Base-by-base conservation (phyloP, 2,113 vertebrate species). In the Etheostoma spectabile region DNA sequence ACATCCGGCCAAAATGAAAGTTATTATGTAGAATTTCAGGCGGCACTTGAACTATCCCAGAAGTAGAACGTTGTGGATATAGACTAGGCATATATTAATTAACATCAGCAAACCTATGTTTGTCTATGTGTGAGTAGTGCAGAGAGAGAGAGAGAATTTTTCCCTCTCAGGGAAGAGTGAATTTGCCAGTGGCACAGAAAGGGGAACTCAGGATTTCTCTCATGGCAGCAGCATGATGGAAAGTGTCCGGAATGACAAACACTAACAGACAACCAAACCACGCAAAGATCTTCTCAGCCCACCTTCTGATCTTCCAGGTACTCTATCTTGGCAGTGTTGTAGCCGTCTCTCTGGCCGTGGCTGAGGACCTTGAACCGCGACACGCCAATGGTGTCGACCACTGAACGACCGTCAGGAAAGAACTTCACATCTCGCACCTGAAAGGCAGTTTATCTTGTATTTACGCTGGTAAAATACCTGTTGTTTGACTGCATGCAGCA, bases 271-370 rank as follows among this genome's bases (percentile, higher is more conserved):
- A 67, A 3, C 63, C 59, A 51, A 57, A 1, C 3, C 53, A 27
- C 22, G 6, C 21, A 0, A 42, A 42, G 38, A 42, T 33, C 45
- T 10, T 30, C 55, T 27, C 0, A 7, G 6, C 80, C 14, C 60
- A 94, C 97, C 97, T 97, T 97, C 88, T 94, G 94, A 89, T 99
- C 97, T 91, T 97, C 96, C 85, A 98, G 92, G 93, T 98, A 98
- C 73, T 98, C 97, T 13, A 97, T 97, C 93, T 98, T 97, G n/a
- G 96, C 97, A 0, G 97, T 98, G 92, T 98, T 94, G 94, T 97
- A 98, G 59, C 98, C 96, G n/a, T 98, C 97, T 90, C 97, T 94
- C 64, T 96, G 97, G 19, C 95, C 94, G 67, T 98, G 97, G 88
- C 95, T 96, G 82, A 98, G 93, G 49, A 99, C 97, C 84, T 95